Conservation (phyloP, 2,797 vertebrate species). For the Scarus forsteni region DNA sequence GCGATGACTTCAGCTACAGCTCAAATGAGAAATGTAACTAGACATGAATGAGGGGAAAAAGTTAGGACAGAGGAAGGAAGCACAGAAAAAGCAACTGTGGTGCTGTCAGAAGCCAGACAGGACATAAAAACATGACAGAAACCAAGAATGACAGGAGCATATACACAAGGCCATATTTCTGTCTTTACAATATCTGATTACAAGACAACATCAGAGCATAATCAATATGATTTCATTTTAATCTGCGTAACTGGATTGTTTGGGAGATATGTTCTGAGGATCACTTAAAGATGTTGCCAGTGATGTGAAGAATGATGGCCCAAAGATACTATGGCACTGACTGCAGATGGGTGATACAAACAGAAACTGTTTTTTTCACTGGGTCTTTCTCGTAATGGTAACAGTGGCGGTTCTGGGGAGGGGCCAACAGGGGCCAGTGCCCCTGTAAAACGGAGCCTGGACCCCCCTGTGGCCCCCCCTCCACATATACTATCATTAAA, state of each 20-base stretch:
- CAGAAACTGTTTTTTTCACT: not conserved
- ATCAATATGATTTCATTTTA: not conserved
- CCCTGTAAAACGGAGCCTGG: too few species aligned
- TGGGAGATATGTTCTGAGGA: not conserved
- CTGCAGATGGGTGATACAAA: slow-evolving; percentile 9
- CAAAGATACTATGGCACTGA: not conserved
- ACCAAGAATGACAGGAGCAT: not conserved
- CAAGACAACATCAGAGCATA: slow-evolving; percentile 1
- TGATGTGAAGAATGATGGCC: slow-evolving; percentile 10
- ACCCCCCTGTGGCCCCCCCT: too few species aligned
- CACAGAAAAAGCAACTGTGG: not conserved
- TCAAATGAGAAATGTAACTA: not conserved
- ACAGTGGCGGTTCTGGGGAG: too few species aligned
- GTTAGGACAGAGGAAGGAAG: slow-evolving; percentile 8
- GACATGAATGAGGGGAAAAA: slow-evolving; percentile 10
- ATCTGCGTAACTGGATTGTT: not conserved
- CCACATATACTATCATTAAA: too few species aligned
- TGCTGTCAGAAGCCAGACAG: slow-evolving; percentile 11
- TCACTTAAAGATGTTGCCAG: not conserved
- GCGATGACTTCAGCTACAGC: slow-evolving; percentile 13
- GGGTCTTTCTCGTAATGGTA: too few species aligned
- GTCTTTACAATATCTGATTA: slow-evolving; percentile 10
- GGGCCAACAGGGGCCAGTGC: too few species aligned
- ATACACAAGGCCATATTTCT: slow-evolving; percentile 2
- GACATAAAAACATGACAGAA: not conserved